These are phyloP conservation scores for Drosophila paracracens DNA, from an alignment of 2,888 invertebrate genomes.

Conservation along the genomic window DNA sequence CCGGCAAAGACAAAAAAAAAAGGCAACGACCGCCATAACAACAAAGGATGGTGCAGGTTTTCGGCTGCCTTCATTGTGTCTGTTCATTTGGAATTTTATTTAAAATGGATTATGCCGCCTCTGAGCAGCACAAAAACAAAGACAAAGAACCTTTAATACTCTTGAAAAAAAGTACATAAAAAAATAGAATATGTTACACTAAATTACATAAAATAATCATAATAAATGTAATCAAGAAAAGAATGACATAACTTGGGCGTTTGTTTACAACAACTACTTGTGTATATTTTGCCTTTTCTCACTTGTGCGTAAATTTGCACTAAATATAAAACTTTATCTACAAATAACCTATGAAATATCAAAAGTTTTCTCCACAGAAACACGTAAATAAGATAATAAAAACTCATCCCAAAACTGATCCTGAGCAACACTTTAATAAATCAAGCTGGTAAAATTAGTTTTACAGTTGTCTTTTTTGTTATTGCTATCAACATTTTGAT, in stretches of 20 bases:
- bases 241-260: slow-evolving; percentile 15
- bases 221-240: slow-evolving; percentile 30
- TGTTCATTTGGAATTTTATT: slow-evolving; percentile 78
- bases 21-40: slow-evolving; percentile 52
- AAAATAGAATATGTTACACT: slow-evolving; percentile 40
- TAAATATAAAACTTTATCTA: not conserved
- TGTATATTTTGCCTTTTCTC: not conserved
- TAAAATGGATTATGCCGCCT: slow-evolving; percentile 76
- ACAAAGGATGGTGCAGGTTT: slow-evolving; percentile 57
- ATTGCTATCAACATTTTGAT: not conserved
- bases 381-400: not conserved
- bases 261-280: slow-evolving; percentile 11
- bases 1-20: slow-evolving; percentile 44
- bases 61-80: slow-evolving; percentile 59
- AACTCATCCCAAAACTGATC: not conserved
- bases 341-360: not conserved
- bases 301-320: not conserved
- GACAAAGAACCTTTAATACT: slow-evolving; percentile 45
- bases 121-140: slow-evolving; percentile 39
- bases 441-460: not conserved
- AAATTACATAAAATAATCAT: slow-evolving; percentile 33
- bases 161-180: slow-evolving; percentile 22
- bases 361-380: not conserved
- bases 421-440: not conserved
- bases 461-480: not conserved